These are phyloP conservation scores for Endomychus coccineus DNA, from an alignment of 2,888 invertebrate genomes.

Conservation along the genomic window DNA sequence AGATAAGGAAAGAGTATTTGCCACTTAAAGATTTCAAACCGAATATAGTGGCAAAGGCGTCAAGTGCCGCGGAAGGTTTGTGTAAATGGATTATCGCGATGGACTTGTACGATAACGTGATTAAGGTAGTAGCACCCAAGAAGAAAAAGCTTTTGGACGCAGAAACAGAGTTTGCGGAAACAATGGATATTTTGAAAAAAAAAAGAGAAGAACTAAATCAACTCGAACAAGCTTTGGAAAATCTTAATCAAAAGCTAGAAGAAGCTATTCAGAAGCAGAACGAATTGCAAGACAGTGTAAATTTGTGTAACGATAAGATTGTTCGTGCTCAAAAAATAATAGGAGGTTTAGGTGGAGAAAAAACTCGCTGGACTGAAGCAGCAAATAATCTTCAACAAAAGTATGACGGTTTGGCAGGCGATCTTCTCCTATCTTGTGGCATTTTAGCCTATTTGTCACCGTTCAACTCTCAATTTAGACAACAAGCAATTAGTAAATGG, in stretches of 20 bases:
- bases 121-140: conserved; percentile 78
- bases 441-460: conserved; percentile 86
- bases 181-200: conserved; percentile 77
- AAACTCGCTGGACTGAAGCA: conserved; percentile 72
- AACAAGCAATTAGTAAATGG: conserved; percentile 61
- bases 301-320: conserved; percentile 76
- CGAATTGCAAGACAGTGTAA: conserved; percentile 64
- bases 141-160: conserved; percentile 72
- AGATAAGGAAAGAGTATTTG: conserved; percentile 68
- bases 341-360: conserved; percentile 69
- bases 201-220: conserved; percentile 72
- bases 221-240: conserved; percentile 68
- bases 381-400: conserved; percentile 67
- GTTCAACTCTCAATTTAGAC: conserved; percentile 64
- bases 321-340: conserved; percentile 81
- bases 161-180: conserved; percentile 71
- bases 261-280: conserved; percentile 61
- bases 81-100: conserved; percentile 88
- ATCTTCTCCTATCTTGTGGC: conserved; percentile 86
- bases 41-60: conserved; percentile 75
- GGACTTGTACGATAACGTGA: conserved; percentile 80
- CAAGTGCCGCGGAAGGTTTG: conserved; percentile 88
- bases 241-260: conserved; percentile 60
- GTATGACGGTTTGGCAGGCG: conserved; percentile 80
- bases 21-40: conserved; percentile 74